Base-by-base conservation (phyloP, 1,140 invertebrate species). In the Pseudomyrmex concolor region DNA sequence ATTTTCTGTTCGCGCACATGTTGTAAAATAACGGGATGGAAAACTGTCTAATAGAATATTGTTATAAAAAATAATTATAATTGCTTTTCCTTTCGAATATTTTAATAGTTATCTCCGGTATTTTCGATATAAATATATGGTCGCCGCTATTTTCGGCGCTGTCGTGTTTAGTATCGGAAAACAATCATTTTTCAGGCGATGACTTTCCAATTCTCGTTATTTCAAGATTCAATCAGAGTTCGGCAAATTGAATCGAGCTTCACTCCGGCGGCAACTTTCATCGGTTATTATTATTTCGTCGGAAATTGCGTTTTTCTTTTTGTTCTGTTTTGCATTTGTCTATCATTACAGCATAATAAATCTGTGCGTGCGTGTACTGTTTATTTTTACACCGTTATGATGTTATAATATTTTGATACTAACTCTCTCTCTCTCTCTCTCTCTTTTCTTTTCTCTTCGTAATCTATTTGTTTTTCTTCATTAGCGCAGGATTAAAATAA, bases 121-220 rank as follows among this genome's bases (percentile, higher is more conserved):
- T 45, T 55, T 77, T 66, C 5, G 19, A 54, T 34, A 34, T 34
- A 68, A 55, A 55, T 43, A 68, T 80, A 34, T 48, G 54, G 51
- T 48, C 34, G 54, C 22, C 19, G 22, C 15, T 57, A 78, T 68
- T 78, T 71, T 70, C n/a, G n/a, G 13, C 59, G 68, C 43, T 48
- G 13, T 70, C 66, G 12, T 43, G 54, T 78, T 78, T 78, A 78
- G 54, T 25, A 78, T 80, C 43, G 76, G 66, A 71, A 80, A 80
- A 80, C 76, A 66, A 80, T 80, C 76, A 80, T 80, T 80, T 80
- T 80, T 59, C 66, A 80, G 45, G 54, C 76, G 76, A 80, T 80
- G 54, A 80, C 76, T 80, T 59, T 80, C 55, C 76, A 80, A 60
- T 80, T 71, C 76, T 59, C 76, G 76, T 80, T 80, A 80, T 80